Percentiles rank a stretch among this genome's conserved stretches.
These are phyloP conservation scores for Andrena trimmerana DNA, from an alignment of 2,888 invertebrate genomes.

Conservation along the genomic window DNA sequence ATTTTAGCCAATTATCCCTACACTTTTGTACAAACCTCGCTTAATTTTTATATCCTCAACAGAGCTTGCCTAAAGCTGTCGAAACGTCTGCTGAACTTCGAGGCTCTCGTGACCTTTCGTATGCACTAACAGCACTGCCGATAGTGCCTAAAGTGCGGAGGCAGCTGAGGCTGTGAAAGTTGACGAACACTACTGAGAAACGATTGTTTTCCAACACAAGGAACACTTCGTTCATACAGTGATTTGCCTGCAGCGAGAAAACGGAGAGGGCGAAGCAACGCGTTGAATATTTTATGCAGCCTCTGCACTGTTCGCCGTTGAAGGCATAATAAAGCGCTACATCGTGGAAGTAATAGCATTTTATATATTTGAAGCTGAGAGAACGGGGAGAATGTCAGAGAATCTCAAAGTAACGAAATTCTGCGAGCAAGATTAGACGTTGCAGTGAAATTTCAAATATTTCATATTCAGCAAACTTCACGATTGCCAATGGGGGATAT, in stretches of 20 bases:
- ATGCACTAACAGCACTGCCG: too few species aligned
- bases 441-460: slow-evolving; percentile 7
- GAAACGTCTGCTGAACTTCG: too few species aligned
- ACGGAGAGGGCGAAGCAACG: slow-evolving; percentile 31
- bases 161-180: too few species aligned
- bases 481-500: background rate
- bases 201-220: background rate
- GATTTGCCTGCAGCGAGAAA: slow-evolving; percentile 33
- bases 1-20: background rate
- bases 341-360: slow-evolving; percentile 34
- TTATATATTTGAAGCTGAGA: slow-evolving; percentile 5
- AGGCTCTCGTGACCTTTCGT: too few species aligned
- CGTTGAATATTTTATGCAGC: slow-evolving; percentile 45
- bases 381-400: background rate
- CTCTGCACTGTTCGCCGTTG: slow-evolving; percentile 32
- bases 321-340: slow-evolving; percentile 46
- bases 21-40: background rate
- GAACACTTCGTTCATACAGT: background rate
- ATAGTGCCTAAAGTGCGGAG: too few species aligned
- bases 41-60: too few species aligned
- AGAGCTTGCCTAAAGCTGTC: too few species aligned
- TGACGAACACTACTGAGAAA: slow-evolving; percentile 1
- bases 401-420: slow-evolving; percentile 26
- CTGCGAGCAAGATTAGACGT: background rate
- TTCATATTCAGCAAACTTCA: background rate